A percentile compares a stretch with the other conserved stretches of the same genome.
These are phyloP conservation scores for Thryonomys swinderianus DNA, from an alignment of 2,113 vertebrate genomes.

Conservation along the genomic window DNA sequence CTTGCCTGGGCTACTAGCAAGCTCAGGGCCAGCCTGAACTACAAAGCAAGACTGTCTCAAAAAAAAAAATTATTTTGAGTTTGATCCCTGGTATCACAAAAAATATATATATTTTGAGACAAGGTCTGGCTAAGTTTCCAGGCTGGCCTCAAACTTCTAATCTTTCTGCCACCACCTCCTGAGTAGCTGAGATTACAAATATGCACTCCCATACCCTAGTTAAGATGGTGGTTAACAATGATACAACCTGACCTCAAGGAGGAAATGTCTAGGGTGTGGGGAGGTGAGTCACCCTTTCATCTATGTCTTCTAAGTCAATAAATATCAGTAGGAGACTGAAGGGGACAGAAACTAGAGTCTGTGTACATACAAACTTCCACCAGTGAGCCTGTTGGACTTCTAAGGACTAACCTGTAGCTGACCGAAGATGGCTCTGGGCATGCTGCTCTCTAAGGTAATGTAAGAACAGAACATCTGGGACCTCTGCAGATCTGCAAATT, in stretches of 20 bases:
- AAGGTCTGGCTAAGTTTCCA: background rate
- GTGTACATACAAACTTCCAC: background rate
- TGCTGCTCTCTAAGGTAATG: background rate
- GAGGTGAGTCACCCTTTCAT: background rate
- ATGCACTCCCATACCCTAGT: background rate
- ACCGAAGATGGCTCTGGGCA: fast-evolving
- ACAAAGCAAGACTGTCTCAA: too few relatives aligned
- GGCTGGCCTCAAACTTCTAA: background rate
- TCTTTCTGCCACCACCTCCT: background rate
- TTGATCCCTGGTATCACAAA: too few relatives aligned
- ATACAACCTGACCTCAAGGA: background rate
- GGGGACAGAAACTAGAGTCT: background rate
- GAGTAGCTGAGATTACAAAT: background rate
- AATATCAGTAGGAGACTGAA: background rate
- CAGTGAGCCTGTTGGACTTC: fast-evolving
- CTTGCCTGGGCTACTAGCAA: too few relatives aligned
- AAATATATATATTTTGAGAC: background rate
- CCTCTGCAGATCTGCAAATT: background rate
- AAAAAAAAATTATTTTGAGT: too few relatives aligned
- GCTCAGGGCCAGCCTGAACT: too few relatives aligned
- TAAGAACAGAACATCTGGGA: background rate
- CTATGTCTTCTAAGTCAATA: background rate
- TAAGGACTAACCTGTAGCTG: background rate
- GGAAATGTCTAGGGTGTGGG: background rate
- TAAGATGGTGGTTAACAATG: background rate